These are phyloP conservation scores for Timandra comae DNA, from an alignment of 2,888 invertebrate species.

Conservation along the genomic window DNA sequence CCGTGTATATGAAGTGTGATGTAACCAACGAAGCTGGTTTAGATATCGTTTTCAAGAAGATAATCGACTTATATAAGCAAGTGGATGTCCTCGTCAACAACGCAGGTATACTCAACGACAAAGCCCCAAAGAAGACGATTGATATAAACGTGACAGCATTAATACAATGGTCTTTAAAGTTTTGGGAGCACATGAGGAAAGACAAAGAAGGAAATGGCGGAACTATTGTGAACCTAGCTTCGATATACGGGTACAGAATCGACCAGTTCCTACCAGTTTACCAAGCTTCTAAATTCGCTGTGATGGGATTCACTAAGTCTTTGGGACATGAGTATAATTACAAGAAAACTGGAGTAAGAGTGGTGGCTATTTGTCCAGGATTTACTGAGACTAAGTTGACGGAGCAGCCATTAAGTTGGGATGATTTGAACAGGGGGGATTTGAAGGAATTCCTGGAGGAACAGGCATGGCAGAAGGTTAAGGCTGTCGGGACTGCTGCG, in stretches of 20 bases:
- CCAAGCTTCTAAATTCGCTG: conserved; percentile 76
- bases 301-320: conserved; percentile 67
- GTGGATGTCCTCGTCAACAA: conserved; percentile 60
- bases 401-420: conserved; percentile 15
- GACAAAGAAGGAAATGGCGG: conserved; percentile 76
- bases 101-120: conserved; percentile 46
- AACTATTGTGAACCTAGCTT: conserved; percentile 79
- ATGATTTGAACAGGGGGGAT: conserved; percentile 22
- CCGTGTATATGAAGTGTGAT: conserved; percentile 65
- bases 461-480: conserved; percentile 39
- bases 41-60: conserved; percentile 44
- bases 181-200: conserved; percentile 72
- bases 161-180: conserved; percentile 60
- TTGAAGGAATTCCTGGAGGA: conserved; percentile 22
- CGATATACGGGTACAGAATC: conserved; percentile 73
- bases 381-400: conserved; percentile 54
- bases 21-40: conserved; percentile 56
- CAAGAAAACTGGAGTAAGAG: conserved; percentile 63
- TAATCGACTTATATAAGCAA: conserved; percentile 34
- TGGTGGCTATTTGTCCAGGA: conserved; percentile 69
- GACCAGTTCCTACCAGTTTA: conserved; percentile 72
- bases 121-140: conserved; percentile 29
- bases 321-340: conserved; percentile 57
- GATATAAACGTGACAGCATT: conserved; percentile 46
- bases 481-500: conserved; percentile 39